These are phyloP conservation scores for Diabrotica balteata DNA, from an alignment of 2,888 invertebrate genomes.

Conservation along the genomic window DNA sequence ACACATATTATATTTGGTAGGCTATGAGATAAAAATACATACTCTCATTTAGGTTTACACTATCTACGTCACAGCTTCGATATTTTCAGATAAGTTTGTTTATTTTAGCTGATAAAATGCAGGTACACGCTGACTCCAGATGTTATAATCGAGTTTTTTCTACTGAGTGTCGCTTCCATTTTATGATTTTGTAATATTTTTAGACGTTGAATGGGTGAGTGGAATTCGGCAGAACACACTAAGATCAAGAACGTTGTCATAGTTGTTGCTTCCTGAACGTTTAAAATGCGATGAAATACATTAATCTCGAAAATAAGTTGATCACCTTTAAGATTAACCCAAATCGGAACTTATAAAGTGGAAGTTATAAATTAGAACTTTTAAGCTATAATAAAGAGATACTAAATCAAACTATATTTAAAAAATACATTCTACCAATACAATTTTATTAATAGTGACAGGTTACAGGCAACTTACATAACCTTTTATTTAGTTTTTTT, in stretches of 20 bases:
- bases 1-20: not conserved
- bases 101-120: conserved; percentile 33
- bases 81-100: conserved; percentile 34
- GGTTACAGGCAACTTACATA: too few species aligned
- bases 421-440: too few species aligned
- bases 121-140: conserved; percentile 33
- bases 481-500: too few species aligned
- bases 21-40: not conserved
- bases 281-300: too few species aligned
- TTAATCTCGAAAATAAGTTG: too few species aligned
- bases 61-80: conserved; percentile 25
- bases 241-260: conserved; percentile 2
- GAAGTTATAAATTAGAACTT: too few species aligned
- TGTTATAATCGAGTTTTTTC: conserved; percentile 21
- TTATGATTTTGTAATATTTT: conserved; percentile 10
- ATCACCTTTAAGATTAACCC: too few species aligned
- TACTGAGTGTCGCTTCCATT: conserved; percentile 8
- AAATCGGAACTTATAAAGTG: too few species aligned
- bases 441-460: too few species aligned
- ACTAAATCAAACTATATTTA: too few species aligned
- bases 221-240: conserved; percentile 7
- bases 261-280: too few species aligned
- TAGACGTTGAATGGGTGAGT: not conserved
- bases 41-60: conserved; percentile 13
- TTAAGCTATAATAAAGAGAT: too few species aligned